Conservation (phyloP, 2,797 vertebrate species). For the Mionectes olivaceus region DNA sequence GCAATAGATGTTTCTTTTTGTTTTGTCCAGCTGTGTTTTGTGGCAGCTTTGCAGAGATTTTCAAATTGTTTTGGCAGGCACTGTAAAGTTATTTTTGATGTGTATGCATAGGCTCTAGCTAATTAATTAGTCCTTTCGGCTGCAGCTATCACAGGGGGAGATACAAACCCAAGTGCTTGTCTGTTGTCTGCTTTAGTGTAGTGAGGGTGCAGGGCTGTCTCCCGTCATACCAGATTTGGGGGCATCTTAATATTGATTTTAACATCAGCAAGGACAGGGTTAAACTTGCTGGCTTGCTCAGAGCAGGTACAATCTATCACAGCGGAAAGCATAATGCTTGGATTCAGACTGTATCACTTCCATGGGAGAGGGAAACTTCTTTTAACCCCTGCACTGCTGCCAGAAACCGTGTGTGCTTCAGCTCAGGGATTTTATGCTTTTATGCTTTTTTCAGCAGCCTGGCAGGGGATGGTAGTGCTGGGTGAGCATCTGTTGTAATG, state of each 20-base stretch:
- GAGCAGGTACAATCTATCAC: background rate
- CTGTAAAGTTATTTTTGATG: slow-evolving; percentile 12
- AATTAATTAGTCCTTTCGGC: background rate
- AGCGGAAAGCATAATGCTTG: slow-evolving; percentile 13
- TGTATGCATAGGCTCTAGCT: background rate
- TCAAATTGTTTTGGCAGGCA: background rate
- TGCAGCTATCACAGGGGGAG: background rate
- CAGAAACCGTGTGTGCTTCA: rapidly evolving
- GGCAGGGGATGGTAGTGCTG: background rate
- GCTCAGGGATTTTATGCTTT: background rate
- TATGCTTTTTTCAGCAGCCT: background rate
- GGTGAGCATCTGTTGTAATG: background rate
- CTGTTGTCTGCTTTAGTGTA: background rate
- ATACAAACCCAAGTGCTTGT: background rate
- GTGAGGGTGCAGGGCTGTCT: background rate
- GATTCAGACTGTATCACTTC: slow-evolving; percentile 32
- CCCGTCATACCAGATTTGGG: background rate
- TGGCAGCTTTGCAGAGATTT: background rate
- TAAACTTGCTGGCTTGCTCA: slow-evolving; percentile 22
- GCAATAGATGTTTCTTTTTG: background rate
- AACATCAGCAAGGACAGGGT: background rate
- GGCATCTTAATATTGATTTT: background rate
- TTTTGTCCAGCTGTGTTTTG: background rate
- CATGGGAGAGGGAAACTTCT: slow-evolving; percentile 11
- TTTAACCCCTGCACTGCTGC: background rate